Evolutionary conservation across 2,113 vertebrate genomes (phyloP), one percentile per base, ranked within the genome.

Genomic region (Lucifuga dentata): DNA sequence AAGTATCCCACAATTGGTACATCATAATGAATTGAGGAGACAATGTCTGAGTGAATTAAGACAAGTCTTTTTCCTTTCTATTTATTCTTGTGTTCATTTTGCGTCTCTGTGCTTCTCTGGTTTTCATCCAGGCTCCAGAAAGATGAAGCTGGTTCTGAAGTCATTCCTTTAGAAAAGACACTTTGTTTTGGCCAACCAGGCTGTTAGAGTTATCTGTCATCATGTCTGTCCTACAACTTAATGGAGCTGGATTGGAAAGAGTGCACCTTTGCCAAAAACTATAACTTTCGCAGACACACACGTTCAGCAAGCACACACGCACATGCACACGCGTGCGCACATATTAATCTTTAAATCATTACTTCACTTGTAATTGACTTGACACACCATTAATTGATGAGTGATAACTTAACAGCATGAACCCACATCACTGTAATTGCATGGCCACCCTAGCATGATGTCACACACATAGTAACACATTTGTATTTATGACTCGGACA

Each of bases 331-430:
- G 19, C n/a, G 63, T 15, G 57, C 36, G 35, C 53, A 20, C 49
- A 36, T 44, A 11, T 8, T 59, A 21, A 36, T 36, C 11, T 8
- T 59, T 43, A 41, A 71, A 40, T 62, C 44, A 51, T 76, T 50
- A 39, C 57, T 78, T 81, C 59, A 65, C 33, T 69, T 66, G 44
- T 81, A 73, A 83, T 83, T 80, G 74, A 68, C 52, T 45, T 80
- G 63, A 81, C 79, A 72, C 32, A 2, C 40, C 67, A 73, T 76
- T 84, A 66, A 89, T 86, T 87, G 78, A 60, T 49, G 46, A 61
- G 82, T 89, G 84, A 76, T 80, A 81, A 87, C 78, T 75, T 40
- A 62, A 76, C 11, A 21, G 50, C 65, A 64, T 68, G 56, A 68
- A 52, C 52, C 65, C 65, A 68, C 43, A 11, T 90, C 81, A 84